phyloP scores from a whole-genome alignment of 2,797 vertebrate species.

The Pelochelys cantorii region DNA sequence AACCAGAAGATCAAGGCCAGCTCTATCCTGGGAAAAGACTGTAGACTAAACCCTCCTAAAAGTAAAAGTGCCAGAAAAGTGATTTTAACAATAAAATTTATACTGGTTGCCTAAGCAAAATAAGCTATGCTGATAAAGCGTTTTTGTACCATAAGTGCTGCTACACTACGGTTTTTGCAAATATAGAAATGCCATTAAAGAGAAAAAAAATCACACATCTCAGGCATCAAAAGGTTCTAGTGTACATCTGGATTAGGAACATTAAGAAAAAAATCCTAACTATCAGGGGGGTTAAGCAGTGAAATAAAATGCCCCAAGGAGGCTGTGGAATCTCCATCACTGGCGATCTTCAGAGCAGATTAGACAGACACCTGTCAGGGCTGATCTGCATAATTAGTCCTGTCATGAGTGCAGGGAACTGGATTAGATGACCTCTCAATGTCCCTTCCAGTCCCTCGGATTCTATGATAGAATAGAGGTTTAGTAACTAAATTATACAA shows the following conservation, averaged over 20 bases:
- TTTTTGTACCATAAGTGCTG: background rate
- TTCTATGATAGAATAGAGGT: background rate
- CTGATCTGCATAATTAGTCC: no score
- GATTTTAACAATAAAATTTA: background rate
- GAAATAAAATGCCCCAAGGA: no score
- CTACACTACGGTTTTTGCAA: background rate
- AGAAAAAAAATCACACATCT: background rate
- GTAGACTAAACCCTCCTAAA: background rate
- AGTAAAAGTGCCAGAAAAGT: background rate
- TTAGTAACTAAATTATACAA: background rate
- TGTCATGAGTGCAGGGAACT: no score
- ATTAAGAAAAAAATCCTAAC: no score
- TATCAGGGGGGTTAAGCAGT: no score
- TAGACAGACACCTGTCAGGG: no score
- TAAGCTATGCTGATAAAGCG: background rate
- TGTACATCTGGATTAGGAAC: background rate
- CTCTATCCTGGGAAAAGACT: background rate
- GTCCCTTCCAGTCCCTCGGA: no score
- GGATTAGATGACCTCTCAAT: no score
- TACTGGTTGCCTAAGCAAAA: background rate
- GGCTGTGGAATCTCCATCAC: no score
- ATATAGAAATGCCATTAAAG: background rate
- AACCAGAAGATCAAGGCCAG: background rate
- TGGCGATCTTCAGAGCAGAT: no score
- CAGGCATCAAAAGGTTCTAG: background rate